Base-by-base conservation (phyloP, 2,113 vertebrate genomes). In the Alouatta palliata region DNA sequence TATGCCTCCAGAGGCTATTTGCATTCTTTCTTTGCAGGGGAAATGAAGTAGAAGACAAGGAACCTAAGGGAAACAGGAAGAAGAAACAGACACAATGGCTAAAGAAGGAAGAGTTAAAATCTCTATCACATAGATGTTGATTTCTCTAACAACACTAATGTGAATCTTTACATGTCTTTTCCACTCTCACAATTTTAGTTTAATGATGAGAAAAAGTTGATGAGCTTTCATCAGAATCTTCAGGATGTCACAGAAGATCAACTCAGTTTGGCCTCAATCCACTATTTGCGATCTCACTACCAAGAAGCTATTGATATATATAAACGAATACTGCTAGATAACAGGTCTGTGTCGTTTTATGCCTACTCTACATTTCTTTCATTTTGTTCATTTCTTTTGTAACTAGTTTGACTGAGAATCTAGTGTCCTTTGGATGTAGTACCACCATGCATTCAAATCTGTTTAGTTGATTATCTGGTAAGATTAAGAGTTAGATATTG, bases 291-390 rank as follows among this genome's bases (percentile, higher is more conserved):
- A 23, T 99, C 99, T 32, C 99, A 99, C 98, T 99, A 99, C 98
- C 99, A 99, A 97, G 99, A 99, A 98, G 99, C 99, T 19, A 99
- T 99, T 91, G 99, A 99, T 94, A 99, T 99, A 98, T 99, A 99
- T 97, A 99, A 99, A 97, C 99, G 99, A 76, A 99, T 99, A 93
- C 98, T 99, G 30, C 98, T 99, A 73, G 99, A 99, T 93, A 99
- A 99, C 98, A 99, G 99, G 99, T 99, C 94, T 49, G 98, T 92
- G 58, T 17, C 64, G 73, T 86, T 80, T 75, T 6, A 21, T 17
- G 71, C 47, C 52, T 70, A 2, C 52, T 79, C 2, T 1, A 30
- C n/a, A 40, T 79, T 40, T 61, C 66, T 92, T 52, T 85, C 23
- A 16, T 73, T 66, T 66, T 52, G 14, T 90, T 80, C 23, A 49